Percentiles rank a stretch among this genome's conserved stretches.
These are phyloP conservation scores for Drosophila yooni DNA, from an alignment of 2,888 invertebrate species.

Conservation along the genomic window DNA sequence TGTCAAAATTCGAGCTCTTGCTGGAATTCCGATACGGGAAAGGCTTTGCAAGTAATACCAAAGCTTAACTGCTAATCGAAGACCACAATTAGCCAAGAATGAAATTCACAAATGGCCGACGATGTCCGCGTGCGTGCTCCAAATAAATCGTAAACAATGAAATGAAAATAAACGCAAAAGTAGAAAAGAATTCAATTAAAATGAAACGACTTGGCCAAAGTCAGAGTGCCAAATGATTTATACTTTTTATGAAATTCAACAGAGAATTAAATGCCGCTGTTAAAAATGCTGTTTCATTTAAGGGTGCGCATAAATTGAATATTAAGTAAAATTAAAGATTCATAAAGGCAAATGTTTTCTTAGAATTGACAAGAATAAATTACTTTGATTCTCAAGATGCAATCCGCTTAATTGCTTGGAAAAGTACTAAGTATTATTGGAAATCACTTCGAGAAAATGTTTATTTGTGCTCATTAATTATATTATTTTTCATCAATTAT, in stretches of 20 bases:
- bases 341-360: background rate
- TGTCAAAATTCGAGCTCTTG: conserved; percentile 23
- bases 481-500: background rate
- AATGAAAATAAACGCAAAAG: conserved; percentile 10
- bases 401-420: background rate
- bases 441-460: too few species aligned
- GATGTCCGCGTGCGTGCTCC: conserved; percentile 48
- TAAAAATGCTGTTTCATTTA: background rate
- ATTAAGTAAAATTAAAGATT: background rate
- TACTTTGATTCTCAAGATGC: background rate
- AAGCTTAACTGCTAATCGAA: conserved; percentile 56
- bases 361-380: background rate
- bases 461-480: background rate
- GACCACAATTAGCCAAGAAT: conserved; percentile 58
- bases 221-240: background rate
- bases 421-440: background rate
- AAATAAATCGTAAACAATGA: conserved; percentile 48
- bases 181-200: conserved; percentile 20
- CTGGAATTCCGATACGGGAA: conserved; percentile 56
- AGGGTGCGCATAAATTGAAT: background rate
- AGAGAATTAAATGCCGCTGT: background rate
- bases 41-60: conserved; percentile 30
- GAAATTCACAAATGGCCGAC: conserved; percentile 37
- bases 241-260: conserved; percentile 2
- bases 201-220: background rate